phyloP scores from a whole-genome alignment of 2,797 vertebrate species.

The Adelosebastes latens region DNA sequence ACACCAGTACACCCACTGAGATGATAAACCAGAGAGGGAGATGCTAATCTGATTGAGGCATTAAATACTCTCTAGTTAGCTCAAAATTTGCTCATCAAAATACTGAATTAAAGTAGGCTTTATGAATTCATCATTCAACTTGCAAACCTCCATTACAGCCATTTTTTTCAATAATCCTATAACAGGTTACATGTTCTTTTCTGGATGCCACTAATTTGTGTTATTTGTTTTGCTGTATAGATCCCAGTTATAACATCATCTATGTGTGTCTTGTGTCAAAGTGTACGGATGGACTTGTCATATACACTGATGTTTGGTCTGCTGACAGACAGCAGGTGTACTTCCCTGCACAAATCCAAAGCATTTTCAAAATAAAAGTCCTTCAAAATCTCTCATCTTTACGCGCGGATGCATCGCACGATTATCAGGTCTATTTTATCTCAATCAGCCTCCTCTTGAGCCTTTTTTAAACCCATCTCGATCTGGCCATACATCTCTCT shows the following conservation, averaged over 20 bases:
- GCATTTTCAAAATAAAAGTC: constrained; percentile 46
- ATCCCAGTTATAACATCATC: not conserved
- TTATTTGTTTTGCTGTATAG: not conserved
- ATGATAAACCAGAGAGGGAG: constrained; percentile 1
- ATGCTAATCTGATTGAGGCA: not conserved
- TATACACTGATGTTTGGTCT: not conserved
- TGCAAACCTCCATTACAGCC: not conserved
- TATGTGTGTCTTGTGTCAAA: not conserved
- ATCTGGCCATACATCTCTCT: not conserved
- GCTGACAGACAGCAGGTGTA: not conserved
- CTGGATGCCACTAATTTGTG: not conserved
- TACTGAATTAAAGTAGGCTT: not conserved
- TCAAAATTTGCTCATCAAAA: not conserved
- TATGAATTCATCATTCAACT: not conserved
- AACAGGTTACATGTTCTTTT: not conserved
- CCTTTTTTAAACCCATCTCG: not conserved
- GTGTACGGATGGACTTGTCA: not conserved
- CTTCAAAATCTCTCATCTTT: not conserved
- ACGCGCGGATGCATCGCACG: not conserved
- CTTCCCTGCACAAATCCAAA: constrained; percentile 28
- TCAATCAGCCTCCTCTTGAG: not conserved
- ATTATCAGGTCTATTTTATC: not conserved
- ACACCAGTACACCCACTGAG: not conserved
- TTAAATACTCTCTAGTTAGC: not conserved
- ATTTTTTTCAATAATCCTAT: not conserved